Evolutionary conservation across 2,113 vertebrate genomes (phyloP).

Genomic region (Callipepla squamata): DNA sequence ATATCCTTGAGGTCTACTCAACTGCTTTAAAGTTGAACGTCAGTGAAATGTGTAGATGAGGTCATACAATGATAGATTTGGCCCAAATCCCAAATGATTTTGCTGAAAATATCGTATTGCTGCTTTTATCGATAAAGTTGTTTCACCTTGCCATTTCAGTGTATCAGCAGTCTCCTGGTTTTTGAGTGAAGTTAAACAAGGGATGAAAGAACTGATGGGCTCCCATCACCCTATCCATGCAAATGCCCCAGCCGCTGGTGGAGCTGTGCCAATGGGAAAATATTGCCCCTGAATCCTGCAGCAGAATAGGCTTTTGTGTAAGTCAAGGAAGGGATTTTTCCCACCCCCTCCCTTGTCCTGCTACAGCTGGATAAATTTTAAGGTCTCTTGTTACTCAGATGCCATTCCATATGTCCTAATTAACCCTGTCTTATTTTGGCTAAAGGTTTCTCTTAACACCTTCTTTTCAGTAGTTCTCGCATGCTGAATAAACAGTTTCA

Average conservation of each 20-base stretch:
- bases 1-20: background rate
- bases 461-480: background rate
- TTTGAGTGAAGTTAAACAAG: background rate
- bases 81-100: background rate
- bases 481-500: conserved; percentile 31
- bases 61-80: background rate
- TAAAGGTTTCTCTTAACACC: conserved; percentile 64
- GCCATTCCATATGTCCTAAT: conserved; percentile 46
- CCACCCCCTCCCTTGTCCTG: background rate
- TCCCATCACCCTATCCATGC: background rate
- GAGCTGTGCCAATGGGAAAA: conserved; percentile 26
- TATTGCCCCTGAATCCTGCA: background rate
- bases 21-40: background rate
- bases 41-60: background rate
- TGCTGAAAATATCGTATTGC: background rate
- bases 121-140: background rate
- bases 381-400: conserved; percentile 12
- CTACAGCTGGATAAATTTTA: conserved; percentile 45
- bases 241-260: background rate
- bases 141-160: background rate
- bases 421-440: conserved; percentile 20
- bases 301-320: conserved; percentile 15
- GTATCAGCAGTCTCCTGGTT: accelerated
- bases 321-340: background rate
- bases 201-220: background rate